Evolutionary conservation across 2,888 invertebrate genomes (phyloP), one percentile per base, ranked within the genome.

Genomic region (Callosobruchus maculatus): DNA sequence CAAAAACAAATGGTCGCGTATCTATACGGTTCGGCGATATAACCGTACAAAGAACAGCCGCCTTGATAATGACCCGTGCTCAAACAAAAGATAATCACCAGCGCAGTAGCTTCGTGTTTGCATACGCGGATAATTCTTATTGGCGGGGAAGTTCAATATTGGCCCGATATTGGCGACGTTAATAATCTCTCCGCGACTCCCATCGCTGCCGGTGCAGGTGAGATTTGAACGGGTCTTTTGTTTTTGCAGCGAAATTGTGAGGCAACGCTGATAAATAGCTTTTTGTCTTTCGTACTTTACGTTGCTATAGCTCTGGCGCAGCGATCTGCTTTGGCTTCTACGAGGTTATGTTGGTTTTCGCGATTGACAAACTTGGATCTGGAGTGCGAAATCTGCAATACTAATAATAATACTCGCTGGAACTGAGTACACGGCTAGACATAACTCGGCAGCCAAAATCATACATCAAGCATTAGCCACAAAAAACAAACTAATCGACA

Each of bases 111-210:
- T 18, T 13, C 13, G 13, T 49, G 49, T 49, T 49, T 49, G 49
- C 49, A 49, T 49, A 49, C 49, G 49, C 49, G 75, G 71, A 74
- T 76, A 72, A 74, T 76, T 77, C 78, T 76, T 75, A 76, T 77
- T 76, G 74, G 73, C 49, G 68, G 68, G 67, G 67, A 75, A 77
- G 74, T 77, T 74, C 74, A 77, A 77, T 77, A 77, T 77, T 74
- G 72, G 72, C 73, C 73, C 74, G 71, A 74, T 75, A 75, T 71
- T 70, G 74, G 74, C 74, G 31, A 66, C 70, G 31, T 49, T 49
- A 49, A 49, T 49, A 49, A 49, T 49, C 9, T 49, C 49, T 49
- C 49, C 13, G 49, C 49, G 49, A 49, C 49, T 49, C 49, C 18
- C 18, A 18, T 13, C 13, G 49, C 26, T 49, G 49, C 49, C 13